Evolutionary conservation across 2,113 vertebrate species (phyloP), one percentile per base, ranked within the genome.

Genomic region (Tachysurus vachellii): DNA sequence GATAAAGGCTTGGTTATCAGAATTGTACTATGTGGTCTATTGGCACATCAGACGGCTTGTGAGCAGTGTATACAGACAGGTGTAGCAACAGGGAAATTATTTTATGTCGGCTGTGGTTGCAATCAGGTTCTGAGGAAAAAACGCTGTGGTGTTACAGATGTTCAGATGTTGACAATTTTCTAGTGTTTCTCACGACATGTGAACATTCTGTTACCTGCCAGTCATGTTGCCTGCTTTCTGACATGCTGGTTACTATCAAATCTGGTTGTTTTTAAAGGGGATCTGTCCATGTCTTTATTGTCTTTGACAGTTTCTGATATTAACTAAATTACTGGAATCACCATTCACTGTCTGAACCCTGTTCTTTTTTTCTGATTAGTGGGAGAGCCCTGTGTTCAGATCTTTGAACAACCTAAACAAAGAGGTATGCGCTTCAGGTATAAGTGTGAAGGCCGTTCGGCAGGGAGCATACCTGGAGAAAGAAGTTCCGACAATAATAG

Each of bases 341-440:
- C 53, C 23, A 79, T 31, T 82, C 66, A 76, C 31, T 47, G 47
- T 26, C 56, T 88, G 17, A 75, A 23, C 44, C 21, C 17, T 61
- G 47, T 14, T 54, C 10, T n/a, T 10, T 71, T 5, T 66, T 44
- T 23, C 79, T 36, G 12, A 82, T 80, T 71, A 92, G 95, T 94
- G 93, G 90, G 88, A 17, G 96, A 96, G 86, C 97, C 98, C 0
- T 94, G 94, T 76, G 92, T 97, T 88, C 96, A 97, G 94, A 97
- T 99, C 91, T 96, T 96, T 56, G 98, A 99, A 90, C 97, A 99
- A 90, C 98, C 98, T 88, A 96, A 96, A 89, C 98, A 98, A 91
- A 95, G 98, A 90, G 98, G 98, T 28, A 99, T 99, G 98, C 97
- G 98, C 83, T 99, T 99, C 93, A 95, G 98, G 85, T 99, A 99